Base-by-base conservation (phyloP, 1,140 invertebrate species). In the Theocolax elegans region DNA sequence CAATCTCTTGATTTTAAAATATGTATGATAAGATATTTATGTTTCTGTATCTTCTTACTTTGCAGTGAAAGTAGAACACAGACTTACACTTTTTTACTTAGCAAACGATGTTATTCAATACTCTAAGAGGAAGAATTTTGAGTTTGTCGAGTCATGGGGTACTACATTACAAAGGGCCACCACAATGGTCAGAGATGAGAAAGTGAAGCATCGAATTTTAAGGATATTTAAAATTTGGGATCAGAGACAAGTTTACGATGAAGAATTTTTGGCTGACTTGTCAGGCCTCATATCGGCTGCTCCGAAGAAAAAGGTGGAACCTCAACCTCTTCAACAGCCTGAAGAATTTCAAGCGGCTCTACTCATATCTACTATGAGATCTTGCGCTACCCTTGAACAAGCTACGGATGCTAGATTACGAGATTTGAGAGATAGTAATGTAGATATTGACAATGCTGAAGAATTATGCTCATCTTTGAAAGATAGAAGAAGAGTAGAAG, bases 91-190 rank as follows among this genome's bases (percentile, higher is more conserved):
- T n/a, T 97, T 97, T 84, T 97, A 98, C 84, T 86, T 98, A 77
- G 95, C 95, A 21, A 98, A 98, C 86, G 96, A 98, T 90, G 95
- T 98, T 23, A 95, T 97, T 77, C 96, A 98, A 80, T 96, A 97
- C 79, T 96, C 95, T 69, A 97, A 96, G 78, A 88, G 94, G 71
- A 97, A 97, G 83, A 93, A 94, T 73, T 92, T 91, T 79, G 92
- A 93, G 70, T 95, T 95, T 84, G 93, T 96, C 0, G 93, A 95
- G 72, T 94, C 94, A 75, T 99, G 96, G 92, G 94, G 93, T 27
- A 92, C 92, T 23, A 93, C 95, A 71, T 86, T 98, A 25, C 95
- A 95, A 83, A 92, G 96, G 80, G 95, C 96, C 7, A 94, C 94
- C 12, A 92, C 93, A 21, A 90, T 97, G 88, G 95, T 97, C 69